Conservation (phyloP, 2,113 vertebrate genomes). For the Coptodon rendalli region DNA sequence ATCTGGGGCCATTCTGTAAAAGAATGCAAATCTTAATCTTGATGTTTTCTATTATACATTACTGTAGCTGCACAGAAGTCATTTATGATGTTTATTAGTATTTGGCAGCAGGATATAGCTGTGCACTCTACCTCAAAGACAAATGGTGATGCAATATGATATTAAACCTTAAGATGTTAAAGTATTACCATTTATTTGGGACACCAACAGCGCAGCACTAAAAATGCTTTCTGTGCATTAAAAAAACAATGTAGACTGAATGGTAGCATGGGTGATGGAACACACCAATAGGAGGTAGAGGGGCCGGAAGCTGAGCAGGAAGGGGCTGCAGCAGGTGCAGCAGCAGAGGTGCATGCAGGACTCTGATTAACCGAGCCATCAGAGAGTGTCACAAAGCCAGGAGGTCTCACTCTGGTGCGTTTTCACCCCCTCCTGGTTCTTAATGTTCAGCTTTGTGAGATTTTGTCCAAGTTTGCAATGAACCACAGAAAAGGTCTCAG, state of each 20-base stretch:
- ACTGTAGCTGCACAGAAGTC: background rate
- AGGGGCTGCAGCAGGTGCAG: conserved; percentile 22
- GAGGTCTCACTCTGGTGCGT: background rate
- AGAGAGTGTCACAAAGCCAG: background rate
- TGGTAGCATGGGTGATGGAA: background rate
- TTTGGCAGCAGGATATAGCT: background rate
- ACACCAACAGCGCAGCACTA: background rate
- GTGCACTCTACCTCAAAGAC: background rate
- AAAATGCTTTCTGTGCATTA: background rate
- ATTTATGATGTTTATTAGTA: background rate
- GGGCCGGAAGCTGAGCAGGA: background rate
- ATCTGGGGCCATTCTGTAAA: background rate
- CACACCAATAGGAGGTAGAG: background rate
- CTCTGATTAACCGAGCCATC: background rate
- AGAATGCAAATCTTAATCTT: background rate
- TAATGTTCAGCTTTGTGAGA: background rate
- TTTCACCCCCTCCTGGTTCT: background rate
- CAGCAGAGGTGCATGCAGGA: conserved; percentile 1
- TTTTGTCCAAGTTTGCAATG: background rate
- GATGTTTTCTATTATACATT: background rate
- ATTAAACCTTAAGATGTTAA: background rate
- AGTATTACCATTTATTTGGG: background rate
- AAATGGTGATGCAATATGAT: background rate
- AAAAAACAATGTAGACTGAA: background rate
- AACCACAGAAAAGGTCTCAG: background rate